Conservation (phyloP, 2,113 vertebrate genomes). For the Dromiciops gliroides region DNA sequence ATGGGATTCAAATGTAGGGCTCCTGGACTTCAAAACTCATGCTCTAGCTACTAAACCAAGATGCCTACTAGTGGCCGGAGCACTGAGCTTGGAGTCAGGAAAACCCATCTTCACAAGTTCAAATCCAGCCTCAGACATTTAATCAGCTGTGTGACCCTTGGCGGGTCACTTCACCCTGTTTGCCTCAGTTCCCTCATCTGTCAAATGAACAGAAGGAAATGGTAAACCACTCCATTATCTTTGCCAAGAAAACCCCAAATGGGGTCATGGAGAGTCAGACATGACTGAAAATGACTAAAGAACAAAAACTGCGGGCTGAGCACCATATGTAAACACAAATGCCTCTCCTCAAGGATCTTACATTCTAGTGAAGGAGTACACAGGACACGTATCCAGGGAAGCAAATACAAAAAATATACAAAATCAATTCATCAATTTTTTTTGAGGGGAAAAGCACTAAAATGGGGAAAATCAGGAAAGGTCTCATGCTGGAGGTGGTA, state of each 20-base stretch:
- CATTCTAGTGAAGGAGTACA: neutral
- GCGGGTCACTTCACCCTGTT: neutral
- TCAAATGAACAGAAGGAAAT: neutral
- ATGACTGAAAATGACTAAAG: neutral
- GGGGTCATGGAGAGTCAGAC: neutral
- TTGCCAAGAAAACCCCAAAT: neutral
- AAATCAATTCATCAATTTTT: neutral
- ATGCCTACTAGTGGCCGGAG: neutral
- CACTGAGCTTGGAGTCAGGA: neutral
- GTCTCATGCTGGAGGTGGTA: neutral
- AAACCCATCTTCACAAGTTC: neutral
- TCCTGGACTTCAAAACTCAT: neutral
- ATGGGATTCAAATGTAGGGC: no score
- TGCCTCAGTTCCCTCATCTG: neutral
- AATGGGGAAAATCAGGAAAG: neutral
- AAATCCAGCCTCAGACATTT: neutral
- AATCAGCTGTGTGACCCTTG: neutral
- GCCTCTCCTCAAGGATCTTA: neutral
- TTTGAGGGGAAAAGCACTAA: neutral
- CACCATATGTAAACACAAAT: neutral
- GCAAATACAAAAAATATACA: neutral
- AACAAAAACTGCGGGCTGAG: no score
- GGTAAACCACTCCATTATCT: neutral
- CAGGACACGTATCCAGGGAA: neutral
- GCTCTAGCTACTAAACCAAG: neutral